Evolutionary conservation across 1,140 invertebrate species (phyloP), one percentile per base, ranked within the genome.

Genomic region (Orius insidiosus): DNA sequence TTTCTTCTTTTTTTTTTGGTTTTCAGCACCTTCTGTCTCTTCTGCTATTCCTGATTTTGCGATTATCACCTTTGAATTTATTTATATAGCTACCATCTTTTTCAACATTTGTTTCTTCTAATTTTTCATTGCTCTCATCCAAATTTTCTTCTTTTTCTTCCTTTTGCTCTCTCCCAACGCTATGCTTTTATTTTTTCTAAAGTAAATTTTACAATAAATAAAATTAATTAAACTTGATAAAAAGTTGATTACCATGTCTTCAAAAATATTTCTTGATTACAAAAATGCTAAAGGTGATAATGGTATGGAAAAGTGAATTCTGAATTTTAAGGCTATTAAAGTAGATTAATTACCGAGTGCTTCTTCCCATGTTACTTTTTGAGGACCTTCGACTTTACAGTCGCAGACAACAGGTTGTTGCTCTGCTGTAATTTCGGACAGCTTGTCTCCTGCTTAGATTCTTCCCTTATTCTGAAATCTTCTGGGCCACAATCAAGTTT

Each of bases 401-500:
- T 36, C n/a, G n/a, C n/a, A 11, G 5, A 11, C n/a, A 3, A 36
- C n/a, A 36, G 14, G 14, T 5, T 11, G 35, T 4, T 36, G n/a
- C 35, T 36, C 35, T 3, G 14, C n/a, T 15, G n/a, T 13, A 5
- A 13, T 36, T 13, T 15, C 35, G n/a, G 14, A 5, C 35, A 15
- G 3, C 3, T 4, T 3, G 35, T 13, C 9, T 9, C 35, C 5
- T 36, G 3, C 7, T 24, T 9, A 36, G 35, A 36, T 11, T 11
- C 35, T 9, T 36, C 35, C 9, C 14, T 11, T 36, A 13, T 15
- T 36, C 35, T 11, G 35, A 36, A 36, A 13, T 46, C 36, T 14
- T 14, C 36, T 8, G 48, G 47, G 2, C 53, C 53, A 38, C 51
- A 54, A 31, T 54, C 39, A n/a, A 54, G 24, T 19, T 16, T 8